Evolutionary conservation across 2,797 vertebrate species (phyloP), one percentile per base, ranked within the genome.

Genomic region (Rachycentron canadum): DNA sequence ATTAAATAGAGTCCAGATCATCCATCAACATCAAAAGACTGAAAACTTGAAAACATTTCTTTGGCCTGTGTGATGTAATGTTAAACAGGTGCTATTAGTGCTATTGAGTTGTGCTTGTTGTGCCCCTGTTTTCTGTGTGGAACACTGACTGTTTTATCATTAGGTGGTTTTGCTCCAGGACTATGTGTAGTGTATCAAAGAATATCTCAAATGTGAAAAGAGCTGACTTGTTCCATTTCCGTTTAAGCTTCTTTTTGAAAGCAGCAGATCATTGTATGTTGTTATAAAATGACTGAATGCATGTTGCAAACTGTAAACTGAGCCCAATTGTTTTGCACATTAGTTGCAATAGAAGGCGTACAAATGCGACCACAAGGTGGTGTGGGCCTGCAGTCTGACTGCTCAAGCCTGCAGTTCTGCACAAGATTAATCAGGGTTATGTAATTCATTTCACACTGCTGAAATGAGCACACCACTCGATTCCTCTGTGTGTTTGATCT

Each of bases 361-460:
- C 41, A 11, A 17, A 45, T 82, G 30, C 87, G 84, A 83, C 91
- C 93, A 94, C 89, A 90, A 91, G 93, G 87, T 89, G 93, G 91
- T 69, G 91, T 78, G 28, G 53, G 69, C 59, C 61, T 73, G 40
- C 85, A 84, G 63, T 60, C 50, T 82, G 28, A 68, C 19, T 21
- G 41, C 45, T 61, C 23, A 8, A 26, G 60, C 32, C 49, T 40
- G 30, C 61, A 59, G 10, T 53, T 17, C 28, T 64, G 74, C 32
- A 71, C 6, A 3, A 66, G 32, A 65, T 74, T 41, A 61, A 71
- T 23, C 59, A 69, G 26, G 43, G 34, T 86, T 79, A 85, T 75
- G 30, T 89, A 81, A 82, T 75, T 71, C 57, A 73, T 81, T 66
- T 78, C 61, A 70, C 67, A 60, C n/a, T 7, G 4, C 30, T 47